These are phyloP conservation scores for Dunckerocampus dactyliophorus DNA, from an alignment of 2,113 vertebrate species.

Conservation along the genomic window DNA sequence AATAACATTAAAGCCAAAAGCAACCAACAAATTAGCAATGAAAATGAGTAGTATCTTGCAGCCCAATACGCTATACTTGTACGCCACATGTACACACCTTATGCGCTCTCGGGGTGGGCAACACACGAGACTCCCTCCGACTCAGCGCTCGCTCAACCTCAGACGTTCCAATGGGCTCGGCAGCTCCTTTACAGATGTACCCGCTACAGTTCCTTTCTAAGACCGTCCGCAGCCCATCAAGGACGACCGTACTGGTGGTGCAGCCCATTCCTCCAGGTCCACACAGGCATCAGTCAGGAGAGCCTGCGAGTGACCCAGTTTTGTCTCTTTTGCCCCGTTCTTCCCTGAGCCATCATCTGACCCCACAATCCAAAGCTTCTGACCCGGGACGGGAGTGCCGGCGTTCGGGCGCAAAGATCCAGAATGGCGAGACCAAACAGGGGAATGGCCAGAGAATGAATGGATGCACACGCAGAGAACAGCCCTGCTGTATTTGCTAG, in stretches of 20 bases:
- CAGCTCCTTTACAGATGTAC: slow-evolving; percentile 86
- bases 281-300: slow-evolving; percentile 71
- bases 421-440: slow-evolving; percentile 11
- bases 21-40: background rate
- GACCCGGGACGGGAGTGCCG: slow-evolving; percentile 9
- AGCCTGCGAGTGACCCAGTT: slow-evolving; percentile 52
- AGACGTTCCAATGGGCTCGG: slow-evolving; percentile 80
- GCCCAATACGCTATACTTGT: background rate
- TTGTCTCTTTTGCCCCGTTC: slow-evolving; percentile 29
- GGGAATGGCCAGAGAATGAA: slow-evolving; percentile 13
- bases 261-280: slow-evolving; percentile 87
- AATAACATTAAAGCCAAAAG: background rate
- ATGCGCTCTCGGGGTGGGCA: slow-evolving; percentile 73
- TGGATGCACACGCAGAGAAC: slow-evolving; percentile 13
- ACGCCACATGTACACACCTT: slow-evolving; percentile 64
- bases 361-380: slow-evolving; percentile 36
- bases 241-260: slow-evolving; percentile 87
- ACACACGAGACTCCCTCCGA: slow-evolving; percentile 81
- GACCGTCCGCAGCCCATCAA: slow-evolving; percentile 88
- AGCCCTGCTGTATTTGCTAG: slow-evolving; percentile 34
- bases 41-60: background rate
- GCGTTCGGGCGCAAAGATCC: slow-evolving; percentile 25
- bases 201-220: slow-evolving; percentile 92
- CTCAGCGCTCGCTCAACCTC: slow-evolving; percentile 78
- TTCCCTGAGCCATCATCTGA: slow-evolving; percentile 45